These are phyloP conservation scores for Meteorus colon DNA, from an alignment of 2,888 invertebrate species.

Conservation along the genomic window DNA sequence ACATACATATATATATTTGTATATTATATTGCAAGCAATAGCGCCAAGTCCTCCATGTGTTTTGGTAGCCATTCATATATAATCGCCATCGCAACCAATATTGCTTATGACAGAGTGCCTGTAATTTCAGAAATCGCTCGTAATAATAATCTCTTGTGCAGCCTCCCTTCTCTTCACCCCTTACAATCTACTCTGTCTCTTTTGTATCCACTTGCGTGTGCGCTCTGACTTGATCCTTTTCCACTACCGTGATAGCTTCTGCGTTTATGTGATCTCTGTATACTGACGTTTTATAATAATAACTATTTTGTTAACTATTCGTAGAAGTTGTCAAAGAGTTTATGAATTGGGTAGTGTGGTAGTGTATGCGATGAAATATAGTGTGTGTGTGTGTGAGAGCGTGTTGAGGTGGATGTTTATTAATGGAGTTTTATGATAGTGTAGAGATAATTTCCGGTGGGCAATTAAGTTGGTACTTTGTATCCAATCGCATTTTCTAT, in stretches of 20 bases:
- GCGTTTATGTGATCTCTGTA: neutral
- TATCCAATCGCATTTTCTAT: too few species aligned
- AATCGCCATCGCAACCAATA: conserved; percentile 39
- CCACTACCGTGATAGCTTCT: conserved; percentile 28
- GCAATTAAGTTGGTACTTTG: neutral
- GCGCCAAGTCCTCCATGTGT: neutral
- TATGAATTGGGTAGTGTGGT: neutral
- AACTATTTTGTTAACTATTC: neutral
- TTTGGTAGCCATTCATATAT: conserved; percentile 23
- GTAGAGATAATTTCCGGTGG: neutral
- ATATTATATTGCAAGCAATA: neutral
- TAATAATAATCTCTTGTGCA: conserved; percentile 43
- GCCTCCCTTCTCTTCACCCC: conserved; percentile 36
- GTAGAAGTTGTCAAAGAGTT: neutral
- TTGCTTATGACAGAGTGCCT: conserved; percentile 47
- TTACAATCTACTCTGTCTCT: neutral
- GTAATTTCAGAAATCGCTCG: conserved; percentile 46
- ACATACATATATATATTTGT: neutral
- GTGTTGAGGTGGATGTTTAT: too few species aligned
- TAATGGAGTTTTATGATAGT: neutral
- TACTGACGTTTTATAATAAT: neutral
- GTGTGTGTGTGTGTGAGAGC: too few species aligned
- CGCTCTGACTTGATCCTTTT: neutral
- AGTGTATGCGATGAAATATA: too few species aligned
- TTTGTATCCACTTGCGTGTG: too few species aligned